Percentiles rank a stretch among this genome's conserved stretches.
Conservation (phyloP, 2,888 invertebrate genomes). For the Nasonovia ribisnigri region DNA sequence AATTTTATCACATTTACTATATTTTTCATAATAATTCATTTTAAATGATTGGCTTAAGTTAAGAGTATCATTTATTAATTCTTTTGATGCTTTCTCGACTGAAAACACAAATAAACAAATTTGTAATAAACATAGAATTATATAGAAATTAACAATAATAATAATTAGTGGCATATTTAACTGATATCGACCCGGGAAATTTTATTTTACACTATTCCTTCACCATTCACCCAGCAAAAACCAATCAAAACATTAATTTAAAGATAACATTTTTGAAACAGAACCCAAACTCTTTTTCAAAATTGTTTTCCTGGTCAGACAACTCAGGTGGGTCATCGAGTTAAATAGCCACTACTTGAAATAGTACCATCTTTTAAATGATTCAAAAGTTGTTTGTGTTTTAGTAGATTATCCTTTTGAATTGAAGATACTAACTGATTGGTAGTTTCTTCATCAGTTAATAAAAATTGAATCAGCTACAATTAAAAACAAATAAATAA, state of each 20-base stretch:
- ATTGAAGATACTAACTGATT: conserved; percentile 40
- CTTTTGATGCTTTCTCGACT: conserved; percentile 50
- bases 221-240: background rate
- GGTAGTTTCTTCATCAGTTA: conserved; percentile 52
- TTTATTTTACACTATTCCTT: background rate
- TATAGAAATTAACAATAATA: background rate
- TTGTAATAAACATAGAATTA: background rate
- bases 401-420: conserved; percentile 41
- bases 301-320: background rate
- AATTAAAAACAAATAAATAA: background rate
- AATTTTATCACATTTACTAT: conserved; percentile 50
- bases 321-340: background rate
- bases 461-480: conserved; percentile 43
- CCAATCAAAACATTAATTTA: background rate
- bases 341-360: background rate
- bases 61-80: conserved; percentile 50
- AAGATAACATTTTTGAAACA: background rate
- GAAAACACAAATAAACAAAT: background rate
- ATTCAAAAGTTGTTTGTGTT: conserved; percentile 31
- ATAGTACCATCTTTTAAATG: conserved; percentile 56
- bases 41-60: conserved; percentile 38
- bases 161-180: background rate
- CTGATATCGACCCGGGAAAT: background rate
- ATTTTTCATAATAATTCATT: conserved; percentile 58
- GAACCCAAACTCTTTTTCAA: background rate